Conservation (phyloP, 2,797 vertebrate genomes). For the Hemibagrus guttatus region DNA sequence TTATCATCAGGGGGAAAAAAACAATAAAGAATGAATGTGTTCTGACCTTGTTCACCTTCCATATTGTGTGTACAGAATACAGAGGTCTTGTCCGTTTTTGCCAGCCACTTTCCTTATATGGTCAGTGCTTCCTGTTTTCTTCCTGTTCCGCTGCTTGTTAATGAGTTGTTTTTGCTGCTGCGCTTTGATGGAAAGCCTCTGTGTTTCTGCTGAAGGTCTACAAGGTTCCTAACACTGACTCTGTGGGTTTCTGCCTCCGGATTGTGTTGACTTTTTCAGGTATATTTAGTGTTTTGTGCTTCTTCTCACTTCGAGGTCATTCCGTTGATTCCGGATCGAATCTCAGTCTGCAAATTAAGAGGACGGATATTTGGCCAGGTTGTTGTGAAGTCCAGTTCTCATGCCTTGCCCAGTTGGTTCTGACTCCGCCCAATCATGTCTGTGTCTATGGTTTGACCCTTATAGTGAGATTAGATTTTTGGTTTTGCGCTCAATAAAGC, state of each 20-base stretch:
- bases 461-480: not conserved
- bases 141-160: not conserved
- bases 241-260: not conserved
- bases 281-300: not conserved
- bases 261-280: not conserved
- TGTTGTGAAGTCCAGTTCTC: not conserved
- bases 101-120: not conserved
- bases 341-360: not conserved
- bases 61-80: not conserved
- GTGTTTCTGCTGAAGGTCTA: not conserved
- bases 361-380: not conserved
- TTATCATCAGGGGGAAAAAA: not conserved
- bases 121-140: not conserved
- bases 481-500: not conserved
- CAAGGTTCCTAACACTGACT: not conserved
- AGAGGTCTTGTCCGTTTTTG: not conserved
- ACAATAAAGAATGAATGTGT: not conserved
- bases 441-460: not conserved
- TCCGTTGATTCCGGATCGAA: not conserved
- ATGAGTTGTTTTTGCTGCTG: not conserved
- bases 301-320: not conserved
- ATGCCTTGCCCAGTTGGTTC: too few species aligned
- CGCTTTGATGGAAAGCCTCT: not conserved
- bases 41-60: not conserved
- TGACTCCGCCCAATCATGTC: not conserved